Base-by-base conservation (phyloP, 2,113 vertebrate species). In the Elaphurus davidianus region DNA sequence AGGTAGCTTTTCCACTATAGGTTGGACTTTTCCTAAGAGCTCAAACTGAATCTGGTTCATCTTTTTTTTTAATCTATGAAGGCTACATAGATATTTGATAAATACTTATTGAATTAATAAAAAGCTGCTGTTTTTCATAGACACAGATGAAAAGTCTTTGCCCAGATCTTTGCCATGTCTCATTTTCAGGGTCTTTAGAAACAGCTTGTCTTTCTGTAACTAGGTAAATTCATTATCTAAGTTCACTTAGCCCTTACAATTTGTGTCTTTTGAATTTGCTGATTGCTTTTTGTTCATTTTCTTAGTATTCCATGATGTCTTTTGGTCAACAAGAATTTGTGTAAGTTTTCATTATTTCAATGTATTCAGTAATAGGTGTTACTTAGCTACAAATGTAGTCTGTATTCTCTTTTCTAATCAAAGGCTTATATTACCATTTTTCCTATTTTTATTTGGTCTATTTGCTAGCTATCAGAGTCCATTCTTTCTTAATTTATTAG, bases 171-270 rank as follows among this genome's bases (percentile, higher is more conserved):
- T 92, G 27, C 14, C 28, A 79, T 55, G 17, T 50, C 52, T 94
- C 47, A 81, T 96, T 94, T 96, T 94, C 27, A 87, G 27, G 47
- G 74, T 17, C 87, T 95, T 94, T 23, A 90, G 47, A 90, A 97
- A 90, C 17, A 96, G 78, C 14, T 21, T 91, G 43, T 88, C 71
- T 88, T 62, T 76, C n/a, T 90, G 10, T 90, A 52, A 84, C 19
- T 85, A 64, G 33, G n/a, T 86, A 92, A 92, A 91, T 16, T 60
- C 40, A 47, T 84, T 81, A 59, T 54, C n/a, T 91, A 84, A 83
- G 76, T 87, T 94, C 9, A 43, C 60, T 89, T 45, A 71, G 47
- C 1, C 1, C 6, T 87, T 91, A 60, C 21, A 94, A 74, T 94
- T 96, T 89, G 50, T 94, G n/a, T 79, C 64, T 67, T 64, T 87